phyloP scores from a whole-genome alignment of 92 coral and sea anemone genomes.

The Porites evermanni region DNA sequence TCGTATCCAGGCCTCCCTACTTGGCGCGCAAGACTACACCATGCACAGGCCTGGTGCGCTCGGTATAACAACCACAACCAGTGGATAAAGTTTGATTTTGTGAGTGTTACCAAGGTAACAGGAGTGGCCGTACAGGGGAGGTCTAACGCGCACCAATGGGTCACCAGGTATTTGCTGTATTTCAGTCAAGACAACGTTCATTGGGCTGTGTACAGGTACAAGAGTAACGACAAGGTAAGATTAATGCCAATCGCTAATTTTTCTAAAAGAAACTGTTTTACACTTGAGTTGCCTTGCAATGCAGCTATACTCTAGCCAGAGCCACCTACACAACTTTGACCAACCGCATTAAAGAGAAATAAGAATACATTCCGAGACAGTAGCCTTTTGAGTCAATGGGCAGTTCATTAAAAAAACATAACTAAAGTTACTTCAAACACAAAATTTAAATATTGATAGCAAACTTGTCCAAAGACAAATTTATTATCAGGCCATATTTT shows the following conservation, averaged over 20 bases:
- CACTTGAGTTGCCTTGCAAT: no score
- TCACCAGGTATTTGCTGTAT: conserved; percentile 44
- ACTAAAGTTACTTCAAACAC: no score
- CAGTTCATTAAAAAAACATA: no score
- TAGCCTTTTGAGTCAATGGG: no score
- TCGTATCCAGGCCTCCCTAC: conserved; percentile 30
- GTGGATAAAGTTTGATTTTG: conserved; percentile 63
- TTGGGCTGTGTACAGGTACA: conserved; percentile 57
- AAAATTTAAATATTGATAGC: no score
- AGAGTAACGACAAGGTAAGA: conserved; percentile 65
- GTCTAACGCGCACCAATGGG: conserved; percentile 42
- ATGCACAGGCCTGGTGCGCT: conserved; percentile 63
- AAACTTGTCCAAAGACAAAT: no score
- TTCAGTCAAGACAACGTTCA: conserved; percentile 70
- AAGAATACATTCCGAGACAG: no score
- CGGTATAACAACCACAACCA: conserved; percentile 62
- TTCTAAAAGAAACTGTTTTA: no score
- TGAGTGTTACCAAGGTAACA: conserved; percentile 49
- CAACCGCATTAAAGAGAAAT: no score
- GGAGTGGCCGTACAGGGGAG: conserved; percentile 74
- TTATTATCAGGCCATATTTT: no score
- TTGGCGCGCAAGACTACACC: conserved; percentile 50
- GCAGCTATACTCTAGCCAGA: no score
- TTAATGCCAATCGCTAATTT: background rate
- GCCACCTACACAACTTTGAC: no score